These are phyloP conservation scores for Phacellophora camtschatica DNA, from an alignment of 30 jellyfish, hydroid and myxozoan genomes.

Conservation along the genomic window DNA sequence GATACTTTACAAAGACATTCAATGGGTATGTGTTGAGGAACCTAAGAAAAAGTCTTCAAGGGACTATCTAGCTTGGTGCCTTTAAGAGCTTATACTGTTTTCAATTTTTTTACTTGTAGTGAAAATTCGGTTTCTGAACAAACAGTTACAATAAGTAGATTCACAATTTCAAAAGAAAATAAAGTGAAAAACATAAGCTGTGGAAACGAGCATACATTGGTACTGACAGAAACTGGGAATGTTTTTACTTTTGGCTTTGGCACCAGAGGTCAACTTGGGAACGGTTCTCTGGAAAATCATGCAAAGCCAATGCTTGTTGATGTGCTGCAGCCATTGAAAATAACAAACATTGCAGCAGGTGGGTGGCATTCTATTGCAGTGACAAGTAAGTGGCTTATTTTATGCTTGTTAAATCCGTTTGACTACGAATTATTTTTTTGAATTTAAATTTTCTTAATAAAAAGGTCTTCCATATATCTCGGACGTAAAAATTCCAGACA, in stretches of 20 bases:
- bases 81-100: too few relatives aligned
- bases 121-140: too few relatives aligned
- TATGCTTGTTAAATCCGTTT: too few relatives aligned
- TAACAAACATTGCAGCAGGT: constrained; percentile 84
- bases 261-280: constrained; percentile 93
- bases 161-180: not conserved
- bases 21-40: too few relatives aligned
- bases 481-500: too few relatives aligned
- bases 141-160: not conserved
- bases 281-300: constrained; percentile 54
- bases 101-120: too few relatives aligned
- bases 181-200: constrained; percentile 51
- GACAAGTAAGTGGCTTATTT: constrained; percentile 71
- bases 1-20: too few relatives aligned
- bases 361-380: constrained; percentile 98
- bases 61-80: too few relatives aligned
- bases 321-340: constrained; percentile 54
- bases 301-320: constrained; percentile 46
- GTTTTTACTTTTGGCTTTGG: constrained; percentile 82
- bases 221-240: constrained; percentile 49
- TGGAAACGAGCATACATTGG: constrained; percentile 88
- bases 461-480: too few relatives aligned
- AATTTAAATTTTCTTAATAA: too few relatives aligned
- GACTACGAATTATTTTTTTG: too few relatives aligned
- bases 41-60: too few relatives aligned